A percentile compares a stretch with the other conserved stretches of the same genome.
Conservation (phyloP, 37 sponge, comb jelly and placozoan genomes). For the Eunapius fragilis region DNA sequence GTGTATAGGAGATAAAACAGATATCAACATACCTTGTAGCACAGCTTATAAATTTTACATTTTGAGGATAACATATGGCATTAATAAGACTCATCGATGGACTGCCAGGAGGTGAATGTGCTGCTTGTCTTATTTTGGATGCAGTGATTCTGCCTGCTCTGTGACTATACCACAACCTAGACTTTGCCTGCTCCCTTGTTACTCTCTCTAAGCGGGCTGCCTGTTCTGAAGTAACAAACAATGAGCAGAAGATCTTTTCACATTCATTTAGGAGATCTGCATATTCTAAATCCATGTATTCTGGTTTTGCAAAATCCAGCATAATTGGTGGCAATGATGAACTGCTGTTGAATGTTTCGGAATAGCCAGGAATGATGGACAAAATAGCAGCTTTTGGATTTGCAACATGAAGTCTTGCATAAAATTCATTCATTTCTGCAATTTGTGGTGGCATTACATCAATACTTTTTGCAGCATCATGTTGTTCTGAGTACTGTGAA, state of each 20-base stretch:
- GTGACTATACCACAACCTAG: conserved; percentile 28
- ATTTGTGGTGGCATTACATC: background rate
- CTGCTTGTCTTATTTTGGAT: conserved; percentile 29
- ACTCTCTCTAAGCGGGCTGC: background rate
- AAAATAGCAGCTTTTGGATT: background rate
- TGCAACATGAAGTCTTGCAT: background rate
- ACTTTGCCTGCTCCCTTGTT: background rate
- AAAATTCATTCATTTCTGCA: background rate
- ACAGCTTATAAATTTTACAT: conserved; percentile 9
- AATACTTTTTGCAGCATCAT: background rate
- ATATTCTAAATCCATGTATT: conserved; percentile 2
- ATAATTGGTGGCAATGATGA: background rate
- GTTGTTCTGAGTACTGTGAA: background rate
- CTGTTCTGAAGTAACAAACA: background rate
- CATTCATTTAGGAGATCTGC: conserved; percentile 34
- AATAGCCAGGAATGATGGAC: background rate
- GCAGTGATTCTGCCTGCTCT: conserved; percentile 58
- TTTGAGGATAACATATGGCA: conserved; percentile 43
- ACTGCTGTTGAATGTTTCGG: background rate
- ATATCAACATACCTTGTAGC: conserved; percentile 17
- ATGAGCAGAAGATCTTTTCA: conserved; percentile 25
- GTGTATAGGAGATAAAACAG: no score
- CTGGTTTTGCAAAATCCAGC: background rate
- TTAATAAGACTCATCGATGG: conserved; percentile 46
- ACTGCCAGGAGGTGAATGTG: conserved; percentile 22